These are phyloP conservation scores for Perodicticus potto DNA, from an alignment of 2,797 vertebrate species.

Conservation along the genomic window DNA sequence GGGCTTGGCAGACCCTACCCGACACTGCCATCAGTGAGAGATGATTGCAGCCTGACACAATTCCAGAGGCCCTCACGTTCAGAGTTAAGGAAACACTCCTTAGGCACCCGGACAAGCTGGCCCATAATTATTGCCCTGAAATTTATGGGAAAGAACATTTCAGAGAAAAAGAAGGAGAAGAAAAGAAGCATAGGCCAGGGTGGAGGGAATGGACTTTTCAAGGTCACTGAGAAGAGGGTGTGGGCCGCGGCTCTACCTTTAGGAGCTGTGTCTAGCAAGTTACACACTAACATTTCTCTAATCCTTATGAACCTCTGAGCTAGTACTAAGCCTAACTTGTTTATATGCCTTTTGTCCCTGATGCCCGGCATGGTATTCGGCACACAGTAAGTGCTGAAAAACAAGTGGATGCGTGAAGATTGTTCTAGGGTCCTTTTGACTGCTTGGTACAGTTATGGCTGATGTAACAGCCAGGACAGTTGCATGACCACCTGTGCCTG, in stretches of 20 bases:
- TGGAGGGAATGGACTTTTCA: background rate
- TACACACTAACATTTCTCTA: background rate
- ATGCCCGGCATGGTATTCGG: background rate
- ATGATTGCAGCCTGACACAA: background rate
- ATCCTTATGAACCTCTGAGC: background rate
- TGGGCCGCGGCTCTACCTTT: background rate
- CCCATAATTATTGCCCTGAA: background rate
- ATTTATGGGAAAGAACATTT: conserved; percentile 11
- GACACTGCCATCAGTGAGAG: background rate
- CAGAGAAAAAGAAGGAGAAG: background rate
- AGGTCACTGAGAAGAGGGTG: background rate
- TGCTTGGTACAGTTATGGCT: background rate
- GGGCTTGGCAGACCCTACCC: conserved; percentile 46
- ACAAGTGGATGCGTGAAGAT: background rate
- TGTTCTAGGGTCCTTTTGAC: conserved; percentile 12
- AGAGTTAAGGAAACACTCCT: conserved; percentile 12
- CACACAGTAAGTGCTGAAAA: background rate
- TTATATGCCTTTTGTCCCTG: background rate
- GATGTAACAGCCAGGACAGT: background rate
- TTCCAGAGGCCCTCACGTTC: conserved; percentile 26
- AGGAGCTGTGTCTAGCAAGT: background rate
- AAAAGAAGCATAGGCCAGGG: too few relatives aligned
- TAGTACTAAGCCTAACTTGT: background rate
- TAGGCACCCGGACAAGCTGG: background rate
- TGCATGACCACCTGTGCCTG: background rate